Evolutionary conservation across 1,140 invertebrate species (phyloP).

Genomic region (Procambarus virginalis): DNA sequence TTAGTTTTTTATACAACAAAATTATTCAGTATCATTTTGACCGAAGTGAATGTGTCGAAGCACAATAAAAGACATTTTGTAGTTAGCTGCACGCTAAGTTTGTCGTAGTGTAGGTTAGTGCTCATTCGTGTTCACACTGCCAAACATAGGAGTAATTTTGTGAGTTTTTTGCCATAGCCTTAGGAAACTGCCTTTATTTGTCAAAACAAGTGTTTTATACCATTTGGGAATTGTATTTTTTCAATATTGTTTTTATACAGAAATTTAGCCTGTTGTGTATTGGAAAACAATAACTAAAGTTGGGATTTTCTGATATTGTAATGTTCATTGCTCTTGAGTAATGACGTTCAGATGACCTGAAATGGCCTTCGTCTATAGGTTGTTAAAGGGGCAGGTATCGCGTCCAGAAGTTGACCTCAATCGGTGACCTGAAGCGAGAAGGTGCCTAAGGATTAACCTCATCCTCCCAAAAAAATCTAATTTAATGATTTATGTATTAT

Average conservation of each 20-base stretch:
- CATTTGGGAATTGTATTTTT: background rate
- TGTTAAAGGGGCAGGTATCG: constrained; percentile 29
- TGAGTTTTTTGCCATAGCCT: constrained; percentile 12
- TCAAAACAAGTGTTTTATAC: background rate
- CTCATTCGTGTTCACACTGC: constrained; percentile 20
- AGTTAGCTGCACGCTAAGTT: background rate
- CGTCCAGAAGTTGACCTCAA: constrained; percentile 37
- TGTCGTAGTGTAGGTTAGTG: background rate
- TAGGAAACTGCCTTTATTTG: background rate
- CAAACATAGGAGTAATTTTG: constrained; percentile 39
- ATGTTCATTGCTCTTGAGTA: background rate
- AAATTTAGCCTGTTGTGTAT: background rate
- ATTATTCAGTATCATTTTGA: background rate
- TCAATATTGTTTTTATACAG: too few species aligned
- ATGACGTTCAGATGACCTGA: background rate
- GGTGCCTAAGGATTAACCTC: background rate
- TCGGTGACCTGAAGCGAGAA: constrained; percentile 14
- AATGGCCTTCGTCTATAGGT: background rate
- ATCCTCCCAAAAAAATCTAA: too few species aligned
- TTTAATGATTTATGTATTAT: background rate
- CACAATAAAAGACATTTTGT: background rate
- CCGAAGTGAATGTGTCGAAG: background rate
- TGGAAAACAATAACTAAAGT: background rate
- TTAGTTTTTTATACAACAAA: background rate
- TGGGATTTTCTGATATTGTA: background rate